Evolutionary conservation across 1,140 invertebrate genomes (phyloP).

Genomic region (Plodia interpunctella): DNA sequence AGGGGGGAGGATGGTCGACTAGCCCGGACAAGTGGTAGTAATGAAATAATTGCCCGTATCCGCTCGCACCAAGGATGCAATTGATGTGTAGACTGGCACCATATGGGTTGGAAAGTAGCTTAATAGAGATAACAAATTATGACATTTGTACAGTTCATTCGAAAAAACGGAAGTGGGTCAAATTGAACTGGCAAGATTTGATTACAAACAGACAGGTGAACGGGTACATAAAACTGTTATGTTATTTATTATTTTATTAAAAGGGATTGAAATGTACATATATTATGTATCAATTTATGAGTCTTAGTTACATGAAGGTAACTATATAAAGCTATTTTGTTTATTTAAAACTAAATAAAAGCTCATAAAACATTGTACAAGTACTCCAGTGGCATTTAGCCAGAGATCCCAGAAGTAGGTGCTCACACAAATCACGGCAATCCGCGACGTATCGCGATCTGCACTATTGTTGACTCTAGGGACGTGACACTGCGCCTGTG

Average conservation of each 20-base stretch:
- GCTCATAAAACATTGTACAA: not conserved
- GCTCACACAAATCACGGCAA: conserved; percentile 22
- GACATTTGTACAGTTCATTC: too few relatives aligned
- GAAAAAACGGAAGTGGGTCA: too few relatives aligned
- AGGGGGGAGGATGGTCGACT: not conserved
- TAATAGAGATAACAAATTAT: not conserved
- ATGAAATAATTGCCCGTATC: conserved; percentile 52
- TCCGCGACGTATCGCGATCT: conserved; percentile 24
- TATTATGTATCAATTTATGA: too few relatives aligned
- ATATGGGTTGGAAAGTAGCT: not conserved
- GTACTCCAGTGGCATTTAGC: not conserved
- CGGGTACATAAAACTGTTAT: too few relatives aligned
- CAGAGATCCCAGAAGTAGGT: not conserved
- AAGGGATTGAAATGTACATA: too few relatives aligned
- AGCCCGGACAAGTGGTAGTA: conserved; percentile 31
- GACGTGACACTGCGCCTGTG: not conserved
- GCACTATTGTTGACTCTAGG: not conserved
- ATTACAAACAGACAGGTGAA: too few relatives aligned
- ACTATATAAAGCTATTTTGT: too few relatives aligned
- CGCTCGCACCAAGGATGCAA: conserved; percentile 14
- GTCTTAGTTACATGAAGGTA: too few relatives aligned
- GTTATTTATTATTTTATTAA: too few relatives aligned
- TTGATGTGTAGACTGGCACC: not conserved
- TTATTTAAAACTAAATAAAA: too few relatives aligned
- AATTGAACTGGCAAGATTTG: too few relatives aligned